phyloP scores from a whole-genome alignment of 2,113 vertebrate genomes.

The Poeciliopsis occidentalis region DNA sequence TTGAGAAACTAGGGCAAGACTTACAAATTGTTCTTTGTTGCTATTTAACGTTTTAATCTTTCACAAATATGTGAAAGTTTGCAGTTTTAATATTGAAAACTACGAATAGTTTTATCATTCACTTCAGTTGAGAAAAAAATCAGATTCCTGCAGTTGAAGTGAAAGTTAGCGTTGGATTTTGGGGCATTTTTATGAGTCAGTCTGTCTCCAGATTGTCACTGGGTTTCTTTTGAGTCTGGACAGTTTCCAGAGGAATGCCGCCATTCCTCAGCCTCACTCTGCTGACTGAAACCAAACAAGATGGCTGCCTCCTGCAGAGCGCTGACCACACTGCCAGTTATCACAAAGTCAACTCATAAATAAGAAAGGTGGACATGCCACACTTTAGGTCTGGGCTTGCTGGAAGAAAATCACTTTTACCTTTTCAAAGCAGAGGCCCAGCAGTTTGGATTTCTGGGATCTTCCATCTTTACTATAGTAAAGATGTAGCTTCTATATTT shows the following conservation, averaged over 20 bases:
- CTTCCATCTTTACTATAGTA: too few relatives aligned
- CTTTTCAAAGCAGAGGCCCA: too few relatives aligned
- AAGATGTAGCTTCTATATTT: too few relatives aligned
- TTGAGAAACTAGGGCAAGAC: neutral
- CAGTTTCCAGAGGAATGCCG: conserved; percentile 48
- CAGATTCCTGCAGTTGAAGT: neutral
- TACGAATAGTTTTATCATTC: too few relatives aligned
- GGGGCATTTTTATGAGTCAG: conserved; percentile 15
- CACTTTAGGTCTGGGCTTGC: neutral
- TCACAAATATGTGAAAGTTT: too few relatives aligned
- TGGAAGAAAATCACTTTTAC: neutral
- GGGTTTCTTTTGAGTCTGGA: conserved; percentile 44
- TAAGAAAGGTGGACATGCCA: neutral
- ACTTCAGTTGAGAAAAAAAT: neutral
- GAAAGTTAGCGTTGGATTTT: neutral
- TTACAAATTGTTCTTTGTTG: neutral
- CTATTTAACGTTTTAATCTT: too few relatives aligned
- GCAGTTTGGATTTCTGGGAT: too few relatives aligned
- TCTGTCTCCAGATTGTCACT: conserved; percentile 55
- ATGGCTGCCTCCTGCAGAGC: conserved; percentile 36
- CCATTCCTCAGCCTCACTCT: neutral
- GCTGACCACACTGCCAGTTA: conserved; percentile 54
- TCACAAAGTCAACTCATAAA: conserved; percentile 53
- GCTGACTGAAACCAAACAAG: conserved; percentile 48
- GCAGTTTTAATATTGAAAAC: too few relatives aligned